Conservation (phyloP, 2,797 vertebrate genomes). For the Eidolon dupreanum region DNA sequence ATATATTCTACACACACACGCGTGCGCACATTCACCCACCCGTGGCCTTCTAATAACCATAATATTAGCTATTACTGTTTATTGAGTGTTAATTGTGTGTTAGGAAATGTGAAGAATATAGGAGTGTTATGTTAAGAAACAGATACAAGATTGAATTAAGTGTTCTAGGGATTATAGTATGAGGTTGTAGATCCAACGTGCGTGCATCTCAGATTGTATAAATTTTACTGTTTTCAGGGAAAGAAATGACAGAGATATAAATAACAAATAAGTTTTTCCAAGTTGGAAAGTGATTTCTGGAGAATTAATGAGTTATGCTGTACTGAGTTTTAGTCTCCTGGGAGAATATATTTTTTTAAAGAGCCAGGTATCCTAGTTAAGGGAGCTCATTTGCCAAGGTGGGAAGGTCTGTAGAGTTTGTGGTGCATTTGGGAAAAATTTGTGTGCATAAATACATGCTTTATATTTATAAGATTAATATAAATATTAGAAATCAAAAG, state of each 20-base stretch:
- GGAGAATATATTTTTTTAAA: background rate
- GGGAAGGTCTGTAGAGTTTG: background rate
- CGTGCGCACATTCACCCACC: too few species aligned
- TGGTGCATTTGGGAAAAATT: background rate
- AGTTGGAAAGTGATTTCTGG: background rate
- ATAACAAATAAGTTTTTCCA: background rate
- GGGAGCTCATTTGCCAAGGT: background rate
- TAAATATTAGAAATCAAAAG: background rate
- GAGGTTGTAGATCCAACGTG: background rate
- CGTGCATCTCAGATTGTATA: background rate
- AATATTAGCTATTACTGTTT: background rate
- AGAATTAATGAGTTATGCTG: background rate
- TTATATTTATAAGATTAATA: slow-evolving; percentile 42
- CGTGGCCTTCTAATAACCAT: background rate
- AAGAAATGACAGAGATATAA: background rate
- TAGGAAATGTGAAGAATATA: background rate
- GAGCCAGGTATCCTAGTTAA: background rate
- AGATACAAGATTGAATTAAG: background rate
- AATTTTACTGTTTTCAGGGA: background rate
- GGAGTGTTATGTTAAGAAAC: background rate
- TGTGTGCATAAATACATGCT: background rate
- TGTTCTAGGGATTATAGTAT: background rate
- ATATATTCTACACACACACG: background rate
- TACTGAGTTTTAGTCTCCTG: background rate
- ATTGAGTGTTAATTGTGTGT: background rate